Conservation (phyloP, 1,140 invertebrate genomes). For the Mactra quadrangularis region DNA sequence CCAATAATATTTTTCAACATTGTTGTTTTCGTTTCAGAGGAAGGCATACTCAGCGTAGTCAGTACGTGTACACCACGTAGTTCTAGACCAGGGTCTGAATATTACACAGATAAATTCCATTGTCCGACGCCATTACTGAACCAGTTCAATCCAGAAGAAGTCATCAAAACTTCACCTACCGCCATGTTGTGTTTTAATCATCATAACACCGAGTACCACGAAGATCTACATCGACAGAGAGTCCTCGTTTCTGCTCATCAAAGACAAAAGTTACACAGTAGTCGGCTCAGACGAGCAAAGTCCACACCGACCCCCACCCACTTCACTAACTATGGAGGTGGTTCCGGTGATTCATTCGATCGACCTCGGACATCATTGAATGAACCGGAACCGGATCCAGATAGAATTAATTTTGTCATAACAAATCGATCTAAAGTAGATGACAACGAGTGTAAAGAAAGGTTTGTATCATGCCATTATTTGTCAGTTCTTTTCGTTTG, state of each 20-base stretch:
- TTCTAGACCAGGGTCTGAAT: constrained; percentile 20
- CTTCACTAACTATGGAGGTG: neutral
- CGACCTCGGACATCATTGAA: constrained; percentile 7
- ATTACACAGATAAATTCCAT: constrained; percentile 46
- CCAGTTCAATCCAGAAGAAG: constrained; percentile 52
- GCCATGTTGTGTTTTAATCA: constrained; percentile 33
- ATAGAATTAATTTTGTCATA: constrained; percentile 32
- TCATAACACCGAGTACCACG: constrained; percentile 50
- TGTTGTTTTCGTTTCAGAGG: constrained; percentile 18
- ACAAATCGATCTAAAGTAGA: constrained; percentile 35
- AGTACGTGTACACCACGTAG: constrained; percentile 54
- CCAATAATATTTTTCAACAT: too few species aligned
- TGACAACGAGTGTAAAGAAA: constrained; percentile 51
- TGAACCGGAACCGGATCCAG: neutral
- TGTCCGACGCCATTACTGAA: constrained; percentile 39
- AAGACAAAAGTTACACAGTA: constrained; percentile 32
- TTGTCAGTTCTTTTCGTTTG: too few species aligned
- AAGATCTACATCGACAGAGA: constrained; percentile 53
- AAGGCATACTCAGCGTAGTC: constrained; percentile 48
- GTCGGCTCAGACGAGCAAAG: constrained; percentile 28
- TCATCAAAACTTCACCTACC: constrained; percentile 24
- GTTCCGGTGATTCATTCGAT: neutral
- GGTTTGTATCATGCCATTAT: constrained; percentile 15
- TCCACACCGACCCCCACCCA: constrained; percentile 10
- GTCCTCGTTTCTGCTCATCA: constrained; percentile 57